A percentile compares a stretch with the other conserved stretches of the same genome.
phyloP scores from a whole-genome alignment of 2,113 vertebrate species.

The Piprites chloris region DNA sequence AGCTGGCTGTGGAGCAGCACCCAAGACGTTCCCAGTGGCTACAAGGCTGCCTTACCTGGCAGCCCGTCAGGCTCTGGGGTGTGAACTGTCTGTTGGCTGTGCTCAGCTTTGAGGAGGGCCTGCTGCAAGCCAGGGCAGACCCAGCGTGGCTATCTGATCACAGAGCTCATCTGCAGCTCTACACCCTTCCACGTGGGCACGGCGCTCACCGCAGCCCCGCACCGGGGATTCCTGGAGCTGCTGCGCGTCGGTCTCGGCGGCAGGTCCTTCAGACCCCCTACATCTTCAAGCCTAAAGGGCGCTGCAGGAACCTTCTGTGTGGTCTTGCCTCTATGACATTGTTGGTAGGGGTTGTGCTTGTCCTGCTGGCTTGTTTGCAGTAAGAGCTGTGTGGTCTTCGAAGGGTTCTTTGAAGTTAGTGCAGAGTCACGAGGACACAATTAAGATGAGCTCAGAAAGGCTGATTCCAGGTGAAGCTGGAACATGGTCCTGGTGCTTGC shows the following conservation, averaged over 20 bases:
- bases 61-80: neutral
- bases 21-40: neutral
- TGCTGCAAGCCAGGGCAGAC: conserved; percentile 45
- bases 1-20: neutral
- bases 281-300: conserved; percentile 54
- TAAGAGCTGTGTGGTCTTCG: conserved; percentile 31
- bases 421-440: neutral
- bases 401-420: conserved; percentile 39
- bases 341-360: conserved; percentile 1
- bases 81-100: conserved; percentile 7
- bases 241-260: neutral
- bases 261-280: conserved; percentile 49
- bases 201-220: neutral
- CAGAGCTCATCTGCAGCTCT: conserved; percentile 2
- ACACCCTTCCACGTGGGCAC: conserved; percentile 6
- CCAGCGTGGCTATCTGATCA: conserved; percentile 27
- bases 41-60: neutral
- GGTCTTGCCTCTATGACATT: neutral
- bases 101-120: neutral
- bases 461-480: neutral
- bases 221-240: conserved; percentile 4
- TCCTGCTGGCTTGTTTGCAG: conserved; percentile 29
- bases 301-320: conserved; percentile 11
- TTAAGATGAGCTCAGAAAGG: neutral
- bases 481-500: neutral